phyloP scores from a whole-genome alignment of 1,140 invertebrate species.

The Drosophila aff. region DNA sequence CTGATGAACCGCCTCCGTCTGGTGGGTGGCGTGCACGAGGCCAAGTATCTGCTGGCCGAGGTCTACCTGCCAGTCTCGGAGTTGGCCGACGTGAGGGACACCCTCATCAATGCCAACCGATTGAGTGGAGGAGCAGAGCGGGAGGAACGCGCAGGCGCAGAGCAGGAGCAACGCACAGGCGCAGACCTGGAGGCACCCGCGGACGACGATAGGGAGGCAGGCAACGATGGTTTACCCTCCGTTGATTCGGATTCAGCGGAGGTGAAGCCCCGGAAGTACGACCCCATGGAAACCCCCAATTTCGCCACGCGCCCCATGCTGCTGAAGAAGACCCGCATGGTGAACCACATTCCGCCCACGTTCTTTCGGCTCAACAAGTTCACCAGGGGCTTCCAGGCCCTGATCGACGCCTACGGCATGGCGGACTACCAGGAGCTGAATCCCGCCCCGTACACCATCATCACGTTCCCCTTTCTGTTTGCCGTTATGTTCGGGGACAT shows the following conservation, averaged over 20 bases:
- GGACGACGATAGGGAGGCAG: background rate
- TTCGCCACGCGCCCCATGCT: conserved; percentile 31
- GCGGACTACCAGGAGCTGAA: conserved; percentile 91
- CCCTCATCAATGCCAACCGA: conserved; percentile 94
- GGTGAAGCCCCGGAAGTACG: background rate
- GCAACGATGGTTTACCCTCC: too few relatives aligned
- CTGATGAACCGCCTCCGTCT: conserved; percentile 95
- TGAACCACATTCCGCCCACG: conserved; percentile 90
- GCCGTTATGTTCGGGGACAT: conserved; percentile 92
- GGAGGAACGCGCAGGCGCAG: background rate
- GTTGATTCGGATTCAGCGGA: background rate
- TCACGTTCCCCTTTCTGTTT: conserved; percentile 92
- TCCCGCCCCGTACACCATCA: conserved; percentile 89
- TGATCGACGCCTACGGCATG: conserved; percentile 94
- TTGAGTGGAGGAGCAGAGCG: conserved; percentile 85
- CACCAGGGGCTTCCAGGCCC: conserved; percentile 92
- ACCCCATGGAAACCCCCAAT: background rate
- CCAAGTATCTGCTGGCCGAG: conserved; percentile 97
- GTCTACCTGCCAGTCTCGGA: conserved; percentile 96
- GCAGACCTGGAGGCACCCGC: background rate
- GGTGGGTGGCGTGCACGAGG: conserved; percentile 93
- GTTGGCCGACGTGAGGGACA: conserved; percentile 92
- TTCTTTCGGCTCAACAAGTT: conserved; percentile 93
- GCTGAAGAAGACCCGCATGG: conserved; percentile 89
- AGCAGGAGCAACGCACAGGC: too few relatives aligned